Percentiles rank a stretch among this genome's conserved stretches.
phyloP scores from a whole-genome alignment of 2,888 invertebrate genomes.

The Dioctria rufipes region DNA sequence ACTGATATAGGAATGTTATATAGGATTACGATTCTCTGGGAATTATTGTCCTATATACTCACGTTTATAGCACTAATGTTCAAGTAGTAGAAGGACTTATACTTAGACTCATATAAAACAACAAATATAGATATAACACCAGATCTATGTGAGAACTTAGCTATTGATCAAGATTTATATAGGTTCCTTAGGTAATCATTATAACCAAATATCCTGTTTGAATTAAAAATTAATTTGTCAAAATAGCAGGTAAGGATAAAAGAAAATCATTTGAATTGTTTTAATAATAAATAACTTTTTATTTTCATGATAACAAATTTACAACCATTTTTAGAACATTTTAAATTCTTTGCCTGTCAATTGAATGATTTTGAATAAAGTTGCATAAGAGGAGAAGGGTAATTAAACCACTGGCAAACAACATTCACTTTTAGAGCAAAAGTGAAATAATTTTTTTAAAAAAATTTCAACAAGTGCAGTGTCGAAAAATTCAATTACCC shows the following conservation, averaged over 20 bases:
- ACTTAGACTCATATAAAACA: no score
- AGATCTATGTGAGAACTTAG: no score
- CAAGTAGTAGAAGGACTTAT: no score
- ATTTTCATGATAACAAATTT: conserved; percentile 57
- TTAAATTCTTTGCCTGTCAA: conserved; percentile 43
- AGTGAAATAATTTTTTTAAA: conserved; percentile 30
- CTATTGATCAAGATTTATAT: no score
- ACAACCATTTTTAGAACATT: conserved; percentile 60
- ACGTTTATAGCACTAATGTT: no score
- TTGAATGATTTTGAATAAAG: conserved; percentile 21
- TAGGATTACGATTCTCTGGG: no score
- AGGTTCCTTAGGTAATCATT: no score
- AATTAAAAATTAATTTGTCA: no score
- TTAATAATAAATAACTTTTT: conserved; percentile 50
- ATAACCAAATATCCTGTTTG: no score
- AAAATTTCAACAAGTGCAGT: conserved; percentile 50
- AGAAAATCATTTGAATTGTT: not conserved
- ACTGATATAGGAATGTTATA: no score
- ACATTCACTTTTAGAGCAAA: conserved; percentile 18
- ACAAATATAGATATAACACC: no score
- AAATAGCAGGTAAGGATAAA: not conserved
- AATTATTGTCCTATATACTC: no score
- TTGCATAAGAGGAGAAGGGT: conserved; percentile 20
- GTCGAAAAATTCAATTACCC: conserved; percentile 40
- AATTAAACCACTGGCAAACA: conserved; percentile 51